phyloP scores from a whole-genome alignment of 2,113 vertebrate species.

The Periophthalmus modestus region DNA sequence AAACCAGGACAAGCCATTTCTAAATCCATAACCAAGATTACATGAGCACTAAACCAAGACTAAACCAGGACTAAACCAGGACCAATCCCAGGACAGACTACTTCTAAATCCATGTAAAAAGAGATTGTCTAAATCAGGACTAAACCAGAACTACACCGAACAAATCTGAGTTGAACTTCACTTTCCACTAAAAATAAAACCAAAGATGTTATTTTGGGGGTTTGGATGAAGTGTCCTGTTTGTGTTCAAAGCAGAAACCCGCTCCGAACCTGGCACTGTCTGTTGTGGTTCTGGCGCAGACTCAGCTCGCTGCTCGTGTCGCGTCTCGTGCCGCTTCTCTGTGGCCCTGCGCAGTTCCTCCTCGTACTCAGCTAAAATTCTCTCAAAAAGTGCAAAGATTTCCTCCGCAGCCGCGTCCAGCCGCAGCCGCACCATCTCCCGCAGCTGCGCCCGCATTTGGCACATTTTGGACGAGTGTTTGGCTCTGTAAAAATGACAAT shows the following conservation, averaged over 20 bases:
- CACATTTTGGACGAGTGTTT: not conserved
- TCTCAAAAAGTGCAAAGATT: slow-evolving; percentile 3
- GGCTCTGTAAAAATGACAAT: too few species aligned
- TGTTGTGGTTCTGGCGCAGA: not conserved
- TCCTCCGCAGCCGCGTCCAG: slow-evolving; percentile 7
- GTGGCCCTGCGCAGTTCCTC: not conserved
- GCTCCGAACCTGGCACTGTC: not conserved
- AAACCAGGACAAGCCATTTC: not conserved
- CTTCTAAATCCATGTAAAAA: too few species aligned
- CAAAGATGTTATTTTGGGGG: not conserved
- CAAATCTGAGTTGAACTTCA: not conserved
- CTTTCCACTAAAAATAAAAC: not conserved
- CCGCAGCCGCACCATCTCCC: not conserved
- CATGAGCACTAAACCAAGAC: not conserved
- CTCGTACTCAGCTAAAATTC: slow-evolving; percentile 4
- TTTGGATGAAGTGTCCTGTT: not conserved
- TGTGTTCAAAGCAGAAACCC: not conserved
- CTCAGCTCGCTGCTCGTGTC: not conserved
- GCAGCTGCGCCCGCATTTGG: not conserved
- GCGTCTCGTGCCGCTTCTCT: not conserved
- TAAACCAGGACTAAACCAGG: too few species aligned
- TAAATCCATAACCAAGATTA: not conserved
- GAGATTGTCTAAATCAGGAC: not conserved
- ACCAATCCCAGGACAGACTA: not conserved
- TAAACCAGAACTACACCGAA: not conserved